Percentiles rank a stretch among this genome's conserved stretches.
These are phyloP conservation scores for Tautogolabrus adspersus DNA, from an alignment of 2,113 vertebrate genomes.

Conservation along the genomic window DNA sequence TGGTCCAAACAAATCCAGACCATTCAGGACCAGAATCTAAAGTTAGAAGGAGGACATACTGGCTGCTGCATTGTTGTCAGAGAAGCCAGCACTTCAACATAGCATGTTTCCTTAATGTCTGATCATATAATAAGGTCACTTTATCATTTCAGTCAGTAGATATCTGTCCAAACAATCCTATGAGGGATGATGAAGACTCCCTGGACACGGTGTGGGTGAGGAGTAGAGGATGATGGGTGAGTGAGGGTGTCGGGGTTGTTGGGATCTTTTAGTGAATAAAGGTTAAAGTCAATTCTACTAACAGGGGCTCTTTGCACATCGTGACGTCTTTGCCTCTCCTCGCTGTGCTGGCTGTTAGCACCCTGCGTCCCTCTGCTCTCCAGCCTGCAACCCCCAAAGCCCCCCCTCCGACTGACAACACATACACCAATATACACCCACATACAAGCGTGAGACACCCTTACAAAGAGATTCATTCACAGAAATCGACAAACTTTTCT, in stretches of 20 bases:
- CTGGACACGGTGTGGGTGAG: not conserved
- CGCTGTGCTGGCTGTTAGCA: slow-evolving; percentile 65
- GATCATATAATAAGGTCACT: too few species aligned
- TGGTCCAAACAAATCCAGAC: too few species aligned
- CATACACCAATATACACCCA: slow-evolving; percentile 8
- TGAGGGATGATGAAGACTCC: not conserved
- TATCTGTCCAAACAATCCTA: too few species aligned
- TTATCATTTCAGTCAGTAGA: too few species aligned
- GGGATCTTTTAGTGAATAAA: slow-evolving; percentile 52
- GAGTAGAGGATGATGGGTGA: not conserved
- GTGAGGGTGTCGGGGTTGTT: slow-evolving; percentile 7
- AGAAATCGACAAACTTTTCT: slow-evolving; percentile 4
- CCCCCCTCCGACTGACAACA: slow-evolving; percentile 12
- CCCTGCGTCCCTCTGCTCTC: slow-evolving; percentile 44
- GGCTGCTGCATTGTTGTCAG: too few species aligned
- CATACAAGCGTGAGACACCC: not conserved
- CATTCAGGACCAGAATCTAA: too few species aligned
- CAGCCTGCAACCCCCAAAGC: not conserved
- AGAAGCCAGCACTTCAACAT: too few species aligned
- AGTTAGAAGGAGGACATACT: too few species aligned
- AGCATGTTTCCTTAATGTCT: too few species aligned
- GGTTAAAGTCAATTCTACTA: slow-evolving; percentile 73
- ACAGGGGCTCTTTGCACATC: slow-evolving; percentile 80
- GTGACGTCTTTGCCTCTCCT: slow-evolving; percentile 28
- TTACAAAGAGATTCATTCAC: not conserved